phyloP scores from a whole-genome alignment of 2,797 vertebrate genomes.

The Craterocephalus amniculus region DNA sequence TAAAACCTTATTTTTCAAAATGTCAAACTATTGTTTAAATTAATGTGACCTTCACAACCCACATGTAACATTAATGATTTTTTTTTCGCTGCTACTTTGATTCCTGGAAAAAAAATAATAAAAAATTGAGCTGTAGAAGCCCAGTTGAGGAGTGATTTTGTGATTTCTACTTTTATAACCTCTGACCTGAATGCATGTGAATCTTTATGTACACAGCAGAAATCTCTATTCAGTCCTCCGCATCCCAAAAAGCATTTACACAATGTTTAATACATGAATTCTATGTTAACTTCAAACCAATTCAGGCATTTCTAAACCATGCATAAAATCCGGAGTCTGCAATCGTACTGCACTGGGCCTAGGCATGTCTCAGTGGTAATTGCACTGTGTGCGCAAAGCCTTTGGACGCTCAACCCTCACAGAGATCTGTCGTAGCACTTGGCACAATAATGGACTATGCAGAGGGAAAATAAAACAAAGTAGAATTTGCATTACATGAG shows the following conservation, averaged over 20 bases:
- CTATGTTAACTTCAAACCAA: conserved; percentile 24
- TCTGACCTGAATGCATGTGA: conserved; percentile 11
- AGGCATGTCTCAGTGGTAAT: conserved; percentile 10
- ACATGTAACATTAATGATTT: conserved; percentile 1
- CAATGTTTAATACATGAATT: conserved; percentile 47
- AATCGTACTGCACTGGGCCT: conserved; percentile 15
- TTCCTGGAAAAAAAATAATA: background rate
- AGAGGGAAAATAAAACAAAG: conserved; percentile 73
- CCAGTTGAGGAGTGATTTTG: background rate
- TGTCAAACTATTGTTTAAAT: conserved; percentile 14
- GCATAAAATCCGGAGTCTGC: conserved; percentile 42
- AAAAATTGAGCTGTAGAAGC: background rate
- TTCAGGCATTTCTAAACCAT: conserved; percentile 35
- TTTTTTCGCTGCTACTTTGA: background rate
- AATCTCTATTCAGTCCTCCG: conserved; percentile 20
- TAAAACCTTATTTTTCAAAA: conserved; percentile 16
- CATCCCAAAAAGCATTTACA: conserved; percentile 28
- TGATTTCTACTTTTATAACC: background rate
- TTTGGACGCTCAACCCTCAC: conserved; percentile 27
- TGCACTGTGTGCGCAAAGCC: conserved; percentile 24
- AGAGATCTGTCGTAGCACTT: conserved; percentile 35
- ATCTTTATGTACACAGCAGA: background rate
- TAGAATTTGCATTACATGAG: conserved; percentile 76
- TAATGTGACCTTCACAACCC: conserved; percentile 16
- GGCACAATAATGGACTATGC: conserved; percentile 59